Percentiles rank a stretch among this genome's conserved stretches.
These are phyloP conservation scores for Pseudopipra pipra DNA, from an alignment of 2,113 vertebrate species.

Conservation along the genomic window DNA sequence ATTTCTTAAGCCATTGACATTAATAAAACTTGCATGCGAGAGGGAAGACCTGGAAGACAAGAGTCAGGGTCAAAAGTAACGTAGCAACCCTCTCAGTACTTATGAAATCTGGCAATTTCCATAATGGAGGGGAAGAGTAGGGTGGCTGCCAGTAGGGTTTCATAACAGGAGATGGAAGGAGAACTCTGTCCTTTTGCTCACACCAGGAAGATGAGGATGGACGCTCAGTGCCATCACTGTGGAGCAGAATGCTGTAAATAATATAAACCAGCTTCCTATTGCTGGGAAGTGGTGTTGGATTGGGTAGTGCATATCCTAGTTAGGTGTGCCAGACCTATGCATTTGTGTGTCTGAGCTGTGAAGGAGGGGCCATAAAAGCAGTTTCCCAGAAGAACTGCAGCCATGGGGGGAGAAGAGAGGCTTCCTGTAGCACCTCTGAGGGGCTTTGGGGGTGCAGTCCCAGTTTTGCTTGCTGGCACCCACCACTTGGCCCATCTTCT, in stretches of 20 bases:
- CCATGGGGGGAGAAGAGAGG: not conserved
- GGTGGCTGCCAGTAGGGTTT: constrained; percentile 7
- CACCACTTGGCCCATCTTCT: not conserved
- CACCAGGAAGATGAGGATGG: not conserved
- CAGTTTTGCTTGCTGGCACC: not conserved
- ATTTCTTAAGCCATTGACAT: not conserved
- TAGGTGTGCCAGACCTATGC: not conserved
- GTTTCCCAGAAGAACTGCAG: not conserved
- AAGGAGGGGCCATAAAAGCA: not conserved
- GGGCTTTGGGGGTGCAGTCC: not conserved
- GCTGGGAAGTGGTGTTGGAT: not conserved
- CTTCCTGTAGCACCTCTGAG: not conserved
- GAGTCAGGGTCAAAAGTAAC: not conserved
- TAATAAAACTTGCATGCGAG: not conserved
- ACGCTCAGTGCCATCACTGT: not conserved
- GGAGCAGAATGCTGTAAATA: not conserved
- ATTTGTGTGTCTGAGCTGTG: not conserved
- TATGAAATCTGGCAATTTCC: not conserved
- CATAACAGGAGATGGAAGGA: not conserved
- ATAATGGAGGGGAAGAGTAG: not conserved
- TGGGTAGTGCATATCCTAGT: not conserved
- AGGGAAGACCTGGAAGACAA: not conserved
- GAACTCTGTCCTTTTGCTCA: not conserved
- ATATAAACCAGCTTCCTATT: not conserved
- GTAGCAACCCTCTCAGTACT: not conserved